A percentile compares a stretch with the other conserved stretches of the same genome.
Conservation (phyloP, 2,888 invertebrate species). For the Xanthia togata region DNA sequence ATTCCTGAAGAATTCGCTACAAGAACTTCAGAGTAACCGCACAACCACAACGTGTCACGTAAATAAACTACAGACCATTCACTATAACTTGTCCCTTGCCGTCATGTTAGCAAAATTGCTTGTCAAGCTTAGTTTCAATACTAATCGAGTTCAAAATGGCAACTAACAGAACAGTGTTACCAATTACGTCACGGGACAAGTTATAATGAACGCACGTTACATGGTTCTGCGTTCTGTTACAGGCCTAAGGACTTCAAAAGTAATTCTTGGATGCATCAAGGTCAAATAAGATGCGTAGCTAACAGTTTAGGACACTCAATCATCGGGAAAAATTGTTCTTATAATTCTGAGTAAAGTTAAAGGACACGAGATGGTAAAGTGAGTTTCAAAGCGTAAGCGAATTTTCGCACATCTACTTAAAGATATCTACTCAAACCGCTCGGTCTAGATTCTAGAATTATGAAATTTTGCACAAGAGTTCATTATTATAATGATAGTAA, state of each 20-base stretch:
- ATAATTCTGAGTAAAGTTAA: neutral
- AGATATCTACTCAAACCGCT: too few relatives aligned
- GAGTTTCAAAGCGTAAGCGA: neutral
- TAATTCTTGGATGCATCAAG: neutral
- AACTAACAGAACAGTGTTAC: too few relatives aligned
- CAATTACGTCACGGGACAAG: too few relatives aligned
- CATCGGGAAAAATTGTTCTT: neutral
- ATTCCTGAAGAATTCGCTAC: neutral
- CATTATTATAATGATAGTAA: neutral
- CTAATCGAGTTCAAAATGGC: too few relatives aligned
- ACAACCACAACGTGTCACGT: neutral
- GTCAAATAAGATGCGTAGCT: neutral
- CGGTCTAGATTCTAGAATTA: neutral
- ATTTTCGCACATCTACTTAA: neutral
- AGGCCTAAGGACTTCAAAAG: neutral
- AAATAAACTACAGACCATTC: neutral
- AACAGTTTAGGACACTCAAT: neutral
- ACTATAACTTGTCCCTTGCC: too few relatives aligned
- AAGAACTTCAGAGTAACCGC: neutral
- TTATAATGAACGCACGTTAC: too few relatives aligned
- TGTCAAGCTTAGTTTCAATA: too few relatives aligned
- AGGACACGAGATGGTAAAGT: neutral
- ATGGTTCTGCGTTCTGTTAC: too few relatives aligned
- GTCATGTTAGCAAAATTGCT: too few relatives aligned
- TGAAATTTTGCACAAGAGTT: neutral